A percentile compares a stretch with the other conserved stretches of the same genome.
These are phyloP conservation scores for Globia sparganii DNA, from an alignment of 2,888 invertebrate species.

Conservation along the genomic window DNA sequence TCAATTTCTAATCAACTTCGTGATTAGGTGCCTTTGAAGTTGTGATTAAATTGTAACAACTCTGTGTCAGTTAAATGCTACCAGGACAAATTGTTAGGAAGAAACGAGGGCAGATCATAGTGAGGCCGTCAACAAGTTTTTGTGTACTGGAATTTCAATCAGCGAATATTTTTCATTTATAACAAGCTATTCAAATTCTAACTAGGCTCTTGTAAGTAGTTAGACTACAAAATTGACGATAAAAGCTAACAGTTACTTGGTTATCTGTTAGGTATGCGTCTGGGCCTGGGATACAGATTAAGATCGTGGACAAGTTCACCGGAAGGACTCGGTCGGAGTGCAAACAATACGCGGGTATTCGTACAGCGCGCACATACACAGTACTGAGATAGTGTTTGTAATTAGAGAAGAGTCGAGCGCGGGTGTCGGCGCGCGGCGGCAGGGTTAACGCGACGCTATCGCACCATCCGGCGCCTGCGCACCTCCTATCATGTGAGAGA, in stretches of 20 bases:
- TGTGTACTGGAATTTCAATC: constrained; percentile 38
- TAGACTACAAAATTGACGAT: constrained; percentile 26
- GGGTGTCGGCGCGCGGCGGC: constrained; percentile 68
- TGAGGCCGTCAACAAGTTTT: constrained; percentile 34
- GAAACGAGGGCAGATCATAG: constrained; percentile 53
- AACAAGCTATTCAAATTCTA: neutral
- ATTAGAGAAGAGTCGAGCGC: constrained; percentile 80
- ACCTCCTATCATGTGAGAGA: constrained; percentile 85
- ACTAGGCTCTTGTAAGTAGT: neutral
- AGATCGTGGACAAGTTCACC: constrained; percentile 78
- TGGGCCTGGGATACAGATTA: constrained; percentile 76
- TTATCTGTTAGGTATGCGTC: constrained; percentile 57
- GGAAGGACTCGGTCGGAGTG: constrained; percentile 77
- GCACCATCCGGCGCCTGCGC: constrained; percentile 79
- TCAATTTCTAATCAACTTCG: constrained; percentile 56
- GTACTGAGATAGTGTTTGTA: constrained; percentile 80
- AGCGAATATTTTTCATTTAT: constrained; percentile 15
- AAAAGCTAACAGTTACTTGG: constrained; percentile 46
- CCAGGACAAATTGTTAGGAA: constrained; percentile 36
- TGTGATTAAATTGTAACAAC: constrained; percentile 51
- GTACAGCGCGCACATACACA: constrained; percentile 76
- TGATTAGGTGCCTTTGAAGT: constrained; percentile 54
- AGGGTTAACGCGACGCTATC: constrained; percentile 79
- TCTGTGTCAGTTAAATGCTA: constrained; percentile 40
- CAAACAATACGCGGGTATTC: constrained; percentile 80